A percentile compares a stretch with the other conserved stretches of the same genome.
Evolutionary conservation across 2,797 vertebrate genomes (phyloP).

Genomic region (Ara ararauna): DNA sequence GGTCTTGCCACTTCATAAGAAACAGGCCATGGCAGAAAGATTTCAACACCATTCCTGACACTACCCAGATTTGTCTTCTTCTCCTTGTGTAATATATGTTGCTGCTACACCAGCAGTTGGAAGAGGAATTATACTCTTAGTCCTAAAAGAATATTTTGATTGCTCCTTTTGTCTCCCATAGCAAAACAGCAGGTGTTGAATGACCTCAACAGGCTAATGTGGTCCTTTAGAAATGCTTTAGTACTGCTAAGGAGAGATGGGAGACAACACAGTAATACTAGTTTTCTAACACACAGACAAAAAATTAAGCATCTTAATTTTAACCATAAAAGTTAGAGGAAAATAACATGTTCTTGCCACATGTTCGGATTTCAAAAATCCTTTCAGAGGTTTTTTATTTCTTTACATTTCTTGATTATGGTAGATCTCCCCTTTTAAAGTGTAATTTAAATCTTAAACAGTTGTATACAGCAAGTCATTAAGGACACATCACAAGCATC

Average conservation of each 20-base stretch:
- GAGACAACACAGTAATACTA: neutral
- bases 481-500: neutral
- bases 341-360: neutral
- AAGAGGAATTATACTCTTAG: neutral
- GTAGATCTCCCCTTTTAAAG: neutral
- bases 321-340: neutral
- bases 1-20: neutral
- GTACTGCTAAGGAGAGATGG: neutral
- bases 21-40: neutral
- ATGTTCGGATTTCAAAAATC: neutral
- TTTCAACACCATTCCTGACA: neutral
- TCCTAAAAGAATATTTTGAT: neutral
- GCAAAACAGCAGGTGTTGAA: neutral
- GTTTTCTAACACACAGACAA: neutral
- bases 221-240: neutral
- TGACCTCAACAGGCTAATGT: rapidly evolving
- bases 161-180: neutral
- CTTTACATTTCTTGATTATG: neutral
- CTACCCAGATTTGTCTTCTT: neutral
- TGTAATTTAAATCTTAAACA: neutral
- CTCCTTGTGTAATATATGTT: neutral
- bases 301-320: neutral
- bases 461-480: neutral
- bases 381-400: neutral
- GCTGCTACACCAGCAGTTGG: neutral